Percentiles rank a stretch among this genome's conserved stretches.
phyloP scores from a whole-genome alignment of 2,888 invertebrate species.

The Cheilosia scutellata region DNA sequence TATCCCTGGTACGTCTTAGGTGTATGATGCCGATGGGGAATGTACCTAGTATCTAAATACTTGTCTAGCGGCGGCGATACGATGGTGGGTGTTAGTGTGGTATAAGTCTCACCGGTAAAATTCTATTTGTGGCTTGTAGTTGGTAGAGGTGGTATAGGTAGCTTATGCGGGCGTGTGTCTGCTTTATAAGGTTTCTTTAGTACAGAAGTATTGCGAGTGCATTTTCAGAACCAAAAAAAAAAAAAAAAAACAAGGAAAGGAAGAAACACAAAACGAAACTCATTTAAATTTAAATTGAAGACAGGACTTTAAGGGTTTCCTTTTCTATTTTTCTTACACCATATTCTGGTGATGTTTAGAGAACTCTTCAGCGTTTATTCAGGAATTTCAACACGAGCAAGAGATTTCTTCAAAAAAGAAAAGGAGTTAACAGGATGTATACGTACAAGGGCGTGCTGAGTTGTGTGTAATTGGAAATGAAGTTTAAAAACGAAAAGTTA shows the following conservation, averaged over 20 bases:
- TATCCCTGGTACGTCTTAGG: not conserved
- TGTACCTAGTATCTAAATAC: conserved; percentile 43
- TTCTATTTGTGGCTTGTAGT: conserved; percentile 43
- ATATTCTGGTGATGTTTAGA: conserved; percentile 3
- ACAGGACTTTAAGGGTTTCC: conserved; percentile 26
- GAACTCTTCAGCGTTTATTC: conserved; percentile 4
- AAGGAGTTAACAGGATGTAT: conserved; percentile 6
- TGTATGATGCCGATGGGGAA: not conserved
- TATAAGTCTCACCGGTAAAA: conserved; percentile 35
- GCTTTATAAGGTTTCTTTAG: conserved; percentile 26
- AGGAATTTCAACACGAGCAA: conserved; percentile 1
- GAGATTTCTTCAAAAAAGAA: not conserved
- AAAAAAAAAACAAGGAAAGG: not conserved
- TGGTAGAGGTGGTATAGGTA: not conserved
- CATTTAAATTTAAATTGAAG: conserved; percentile 67
- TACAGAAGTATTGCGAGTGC: conserved; percentile 26
- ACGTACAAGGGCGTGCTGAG: not conserved
- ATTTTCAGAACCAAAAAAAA: conserved; percentile 8
- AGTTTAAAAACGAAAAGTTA: conserved; percentile 40
- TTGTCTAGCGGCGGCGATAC: conserved; percentile 2
- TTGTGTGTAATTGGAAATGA: conserved; percentile 7
- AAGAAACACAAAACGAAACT: conserved; percentile 39
- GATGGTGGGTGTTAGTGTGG: conserved; percentile 24
- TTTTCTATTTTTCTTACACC: conserved; percentile 20
- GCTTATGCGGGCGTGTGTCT: conserved; percentile 5